A percentile compares a stretch with the other conserved stretches of the same genome.
phyloP scores from a whole-genome alignment of 2,113 vertebrate species.

The Tachuris rubrigastra region DNA sequence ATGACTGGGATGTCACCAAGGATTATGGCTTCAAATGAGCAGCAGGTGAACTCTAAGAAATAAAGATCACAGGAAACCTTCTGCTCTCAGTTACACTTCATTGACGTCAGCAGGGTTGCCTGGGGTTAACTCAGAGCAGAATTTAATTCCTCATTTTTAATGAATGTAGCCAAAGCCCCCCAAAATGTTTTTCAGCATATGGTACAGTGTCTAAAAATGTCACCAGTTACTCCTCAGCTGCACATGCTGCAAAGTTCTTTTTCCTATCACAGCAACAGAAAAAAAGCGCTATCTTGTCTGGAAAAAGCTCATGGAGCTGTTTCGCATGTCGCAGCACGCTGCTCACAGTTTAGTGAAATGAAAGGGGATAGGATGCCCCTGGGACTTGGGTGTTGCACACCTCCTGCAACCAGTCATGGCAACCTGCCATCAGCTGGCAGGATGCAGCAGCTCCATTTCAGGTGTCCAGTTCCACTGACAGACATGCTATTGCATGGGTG shows the following conservation, averaged over 20 bases:
- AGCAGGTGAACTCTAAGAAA: conserved; percentile 63
- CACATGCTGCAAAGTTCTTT: background rate
- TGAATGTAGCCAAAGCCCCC: background rate
- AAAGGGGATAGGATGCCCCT: background rate
- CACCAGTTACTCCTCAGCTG: background rate
- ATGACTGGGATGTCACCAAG: conserved; percentile 53
- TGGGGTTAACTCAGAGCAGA: conserved; percentile 28
- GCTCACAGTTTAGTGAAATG: background rate
- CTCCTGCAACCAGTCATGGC: background rate
- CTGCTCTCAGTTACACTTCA: conserved; percentile 59
- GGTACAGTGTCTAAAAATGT: background rate
- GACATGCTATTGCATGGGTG: background rate
- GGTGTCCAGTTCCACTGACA: background rate
- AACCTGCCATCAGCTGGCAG: background rate
- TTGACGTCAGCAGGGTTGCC: conserved; percentile 47
- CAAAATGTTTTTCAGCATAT: background rate
- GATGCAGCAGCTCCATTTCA: background rate
- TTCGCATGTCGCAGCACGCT: rapidly evolving
- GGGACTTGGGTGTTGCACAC: background rate
- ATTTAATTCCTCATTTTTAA: background rate
- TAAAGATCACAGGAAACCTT: conserved; percentile 58
- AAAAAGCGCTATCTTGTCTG: background rate
- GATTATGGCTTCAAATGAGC: conserved; percentile 59
- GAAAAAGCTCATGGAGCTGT: background rate
- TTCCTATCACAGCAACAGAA: background rate